phyloP scores from a whole-genome alignment of 2,888 invertebrate genomes.

The Patella ulyssiponensis region DNA sequence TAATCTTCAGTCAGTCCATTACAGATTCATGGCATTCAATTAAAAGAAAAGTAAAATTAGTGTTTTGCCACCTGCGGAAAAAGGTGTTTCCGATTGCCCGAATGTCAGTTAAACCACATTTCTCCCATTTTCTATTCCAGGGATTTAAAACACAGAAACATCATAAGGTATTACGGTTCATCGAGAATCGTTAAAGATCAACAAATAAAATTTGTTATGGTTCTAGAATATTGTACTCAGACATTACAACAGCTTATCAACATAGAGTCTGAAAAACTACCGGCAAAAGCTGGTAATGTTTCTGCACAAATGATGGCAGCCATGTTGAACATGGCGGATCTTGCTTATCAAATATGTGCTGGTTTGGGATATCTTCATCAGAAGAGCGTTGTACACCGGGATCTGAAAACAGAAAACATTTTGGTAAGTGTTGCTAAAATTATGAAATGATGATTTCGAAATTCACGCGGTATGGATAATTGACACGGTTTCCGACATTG shows the following conservation, averaged over 20 bases:
- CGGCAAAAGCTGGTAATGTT: conserved; percentile 29
- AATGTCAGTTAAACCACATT: not conserved
- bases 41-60: no score
- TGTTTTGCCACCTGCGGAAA: no score
- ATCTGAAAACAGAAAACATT: conserved; percentile 65
- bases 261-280: conserved; percentile 18
- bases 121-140: conserved; percentile 37
- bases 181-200: conserved; percentile 40
- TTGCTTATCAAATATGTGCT: conserved; percentile 48
- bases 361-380: conserved; percentile 60
- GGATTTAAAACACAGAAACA: conserved; percentile 58
- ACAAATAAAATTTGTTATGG: conserved; percentile 58
- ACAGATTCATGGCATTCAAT: no score
- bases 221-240: conserved; percentile 58
- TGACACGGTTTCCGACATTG: no score
- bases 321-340: conserved; percentile 49
- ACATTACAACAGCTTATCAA: conserved; percentile 54
- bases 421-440: conserved; percentile 47
- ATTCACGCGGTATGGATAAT: no score
- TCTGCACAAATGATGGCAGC: conserved; percentile 38
- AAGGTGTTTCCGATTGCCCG: no score
- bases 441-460: no score
- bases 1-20: no score
- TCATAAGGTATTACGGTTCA: conserved; percentile 60
- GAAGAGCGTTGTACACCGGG: conserved; percentile 61